Evolutionary conservation across 2,113 vertebrate species (phyloP), one percentile per base, ranked within the genome.

Genomic region (Oreochromis aureus): DNA sequence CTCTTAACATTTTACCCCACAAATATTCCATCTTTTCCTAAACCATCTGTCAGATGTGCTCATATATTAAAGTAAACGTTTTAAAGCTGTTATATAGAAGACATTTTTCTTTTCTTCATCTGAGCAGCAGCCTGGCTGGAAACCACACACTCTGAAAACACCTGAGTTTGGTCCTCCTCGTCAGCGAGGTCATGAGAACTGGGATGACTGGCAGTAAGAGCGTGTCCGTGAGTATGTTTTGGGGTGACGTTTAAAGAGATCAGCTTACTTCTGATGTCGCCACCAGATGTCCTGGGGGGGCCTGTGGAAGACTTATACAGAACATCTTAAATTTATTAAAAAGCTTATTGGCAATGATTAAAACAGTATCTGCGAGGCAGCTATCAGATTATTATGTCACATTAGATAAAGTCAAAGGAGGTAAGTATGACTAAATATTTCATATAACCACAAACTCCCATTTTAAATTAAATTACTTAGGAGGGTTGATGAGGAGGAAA

Each of bases 171-270:
- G 56, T 59, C 24, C 46, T 87, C 11, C 10, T 18, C 19, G 18
- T 90, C 83, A 76, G 69, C 80, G 15, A 81, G 89, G 92, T 92
- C 91, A 89, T 90, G 90, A 89, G 89, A 94, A 94, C 69, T 8
- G 71, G 54, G 30, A 73, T 53, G 87, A 84, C 22, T 80, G 79
- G 78, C 71, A 63, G 84, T 3, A 6, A 46, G 69, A 73, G 19
- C 12, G 66, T 84, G 85, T 82, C 81, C 36, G 51, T 39, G 59
- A 83, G 59, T 73, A 19, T 83, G 30, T 91, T 88, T 79, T 16
- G 59, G 63, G 73, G 19, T 51, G 81, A 81, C 9, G 51, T 73
- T 53, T 81, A 24, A 76, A 86, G 53, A 12, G 79, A 48, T 92
- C 24, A 0, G 8, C 32, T 90, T 92, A 58, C 91, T 63, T 69